phyloP scores from a whole-genome alignment of 2,113 vertebrate species.

The Epinephelus fuscoguttatus region DNA sequence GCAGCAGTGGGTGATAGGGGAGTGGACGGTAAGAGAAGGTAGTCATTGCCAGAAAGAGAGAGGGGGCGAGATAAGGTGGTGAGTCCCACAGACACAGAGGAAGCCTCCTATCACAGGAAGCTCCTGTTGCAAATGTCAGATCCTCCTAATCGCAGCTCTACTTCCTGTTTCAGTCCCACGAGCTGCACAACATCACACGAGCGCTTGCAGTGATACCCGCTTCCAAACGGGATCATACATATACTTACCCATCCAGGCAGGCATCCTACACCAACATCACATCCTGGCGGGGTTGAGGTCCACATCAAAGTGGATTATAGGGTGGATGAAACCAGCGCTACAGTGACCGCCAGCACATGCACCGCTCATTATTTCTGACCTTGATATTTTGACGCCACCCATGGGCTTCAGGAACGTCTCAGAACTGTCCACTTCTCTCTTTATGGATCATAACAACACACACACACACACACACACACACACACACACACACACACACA shows the following conservation, averaged over 20 bases:
- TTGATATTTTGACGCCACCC: conserved; percentile 45
- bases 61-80: conserved; percentile 52
- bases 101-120: conserved; percentile 80
- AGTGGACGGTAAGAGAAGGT: conserved; percentile 22
- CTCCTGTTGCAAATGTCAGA: conserved; percentile 68
- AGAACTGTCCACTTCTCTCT: background rate
- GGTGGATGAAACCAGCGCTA: conserved; percentile 57
- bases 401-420: conserved; percentile 28
- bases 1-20: background rate
- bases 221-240: conserved; percentile 38
- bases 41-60: conserved; percentile 35
- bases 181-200: conserved; percentile 54
- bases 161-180: conserved; percentile 71
- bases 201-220: conserved; percentile 15
- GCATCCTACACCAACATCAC: conserved; percentile 73
- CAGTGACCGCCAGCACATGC: conserved; percentile 47
- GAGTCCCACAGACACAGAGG: conserved; percentile 72
- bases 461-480: background rate
- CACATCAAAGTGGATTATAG: conserved; percentile 79
- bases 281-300: conserved; percentile 57
- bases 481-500: too few species aligned
- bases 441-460: conserved; percentile 21
- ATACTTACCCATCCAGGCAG: conserved; percentile 58
- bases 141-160: conserved; percentile 67
- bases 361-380: conserved; percentile 65